Base-by-base conservation (phyloP, 2,113 vertebrate species). In the Perca flavescens region DNA sequence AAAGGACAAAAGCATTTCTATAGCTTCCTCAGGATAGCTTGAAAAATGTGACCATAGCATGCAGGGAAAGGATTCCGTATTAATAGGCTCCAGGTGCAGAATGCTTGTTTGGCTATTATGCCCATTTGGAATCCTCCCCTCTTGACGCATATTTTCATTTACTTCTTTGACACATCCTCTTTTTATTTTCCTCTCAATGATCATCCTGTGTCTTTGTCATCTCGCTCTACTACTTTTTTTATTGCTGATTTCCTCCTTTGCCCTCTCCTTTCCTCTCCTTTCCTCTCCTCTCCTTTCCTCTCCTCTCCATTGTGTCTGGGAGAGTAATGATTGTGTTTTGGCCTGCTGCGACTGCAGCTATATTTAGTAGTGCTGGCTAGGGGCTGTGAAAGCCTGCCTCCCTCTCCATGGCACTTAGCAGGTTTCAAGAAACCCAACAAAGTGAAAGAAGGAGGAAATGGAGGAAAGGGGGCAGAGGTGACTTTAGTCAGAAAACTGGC, bases 241-340 rank as follows among this genome's bases (percentile, higher is more conserved):
- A 68, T 43, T n/a, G 66, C 74, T 60, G 34, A 12, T 57, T 60
- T 67, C 58, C 36, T 71, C 57, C 53, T 63, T 56, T 76, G 54
- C 57, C 15, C 4, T 31, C 46, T 31, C 28, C 34, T 69, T 16
- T 62, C 46, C 62, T 50, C 36, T 71, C 62, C 68, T 82, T 65
- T 54, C 25, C 31, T 69, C 19, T 62, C 46, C 62, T 50, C 46
- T 71, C 62, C 68, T 82, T 65, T 54, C 25, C 31, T 31, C 36
- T 57, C 16, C 36, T 71, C 6, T 34, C n/a, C 79, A 88, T 89
- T 90, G 73, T 90, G 85, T 91, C 92, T 86, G 85, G 66, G 87
- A 89, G 90, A 92, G 89, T 91, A 91, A 92, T 94, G 91, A 92
- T 88, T 89, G 86, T 93, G 86, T 92, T 91, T 92, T 85, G 90